A percentile compares a stretch with the other conserved stretches of the same genome.
Conservation (phyloP, 2,797 vertebrate species). For the Channa striata region DNA sequence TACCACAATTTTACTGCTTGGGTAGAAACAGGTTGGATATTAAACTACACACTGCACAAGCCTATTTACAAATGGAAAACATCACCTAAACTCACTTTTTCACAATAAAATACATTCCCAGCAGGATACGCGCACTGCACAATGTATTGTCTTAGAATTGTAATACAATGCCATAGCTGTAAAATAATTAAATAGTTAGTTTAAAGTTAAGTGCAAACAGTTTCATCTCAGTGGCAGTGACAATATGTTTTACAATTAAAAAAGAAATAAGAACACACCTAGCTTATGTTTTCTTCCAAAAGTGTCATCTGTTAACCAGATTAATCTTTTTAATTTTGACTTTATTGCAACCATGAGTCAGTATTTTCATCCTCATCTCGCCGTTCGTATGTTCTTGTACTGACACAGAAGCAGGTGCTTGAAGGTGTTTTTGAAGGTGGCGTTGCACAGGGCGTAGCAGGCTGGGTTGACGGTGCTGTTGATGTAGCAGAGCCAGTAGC, state of each 20-base stretch:
- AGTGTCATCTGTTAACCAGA: constrained; percentile 6
- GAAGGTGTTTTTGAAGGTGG: constrained; percentile 98
- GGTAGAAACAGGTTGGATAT: constrained; percentile 36
- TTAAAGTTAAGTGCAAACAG: not conserved
- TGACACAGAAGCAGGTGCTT: constrained; percentile 95
- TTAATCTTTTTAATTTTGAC: constrained; percentile 25
- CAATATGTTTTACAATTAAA: constrained; percentile 2
- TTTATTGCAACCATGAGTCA: no score
- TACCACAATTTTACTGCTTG: constrained; percentile 28
- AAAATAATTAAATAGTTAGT: constrained; percentile 7
- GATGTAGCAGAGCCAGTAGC: constrained; percentile 99
- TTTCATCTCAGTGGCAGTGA: not conserved
- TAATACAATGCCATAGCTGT: constrained; percentile 20
- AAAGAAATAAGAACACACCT: constrained; percentile 32
- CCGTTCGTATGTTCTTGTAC: constrained; percentile 92
- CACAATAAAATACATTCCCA: constrained; percentile 10
- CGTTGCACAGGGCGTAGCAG: constrained; percentile 97
- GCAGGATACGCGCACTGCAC: not conserved
- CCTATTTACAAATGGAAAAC: constrained; percentile 5
- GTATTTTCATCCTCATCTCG: constrained; percentile 50
- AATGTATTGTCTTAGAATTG: not conserved
- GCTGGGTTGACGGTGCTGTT: constrained; percentile 98
- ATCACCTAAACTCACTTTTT: not conserved
- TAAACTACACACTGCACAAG: constrained; percentile 37
- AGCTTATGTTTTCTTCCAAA: constrained; percentile 8